Conservation (phyloP, 2,888 invertebrate genomes). For the Xanthia togata region DNA sequence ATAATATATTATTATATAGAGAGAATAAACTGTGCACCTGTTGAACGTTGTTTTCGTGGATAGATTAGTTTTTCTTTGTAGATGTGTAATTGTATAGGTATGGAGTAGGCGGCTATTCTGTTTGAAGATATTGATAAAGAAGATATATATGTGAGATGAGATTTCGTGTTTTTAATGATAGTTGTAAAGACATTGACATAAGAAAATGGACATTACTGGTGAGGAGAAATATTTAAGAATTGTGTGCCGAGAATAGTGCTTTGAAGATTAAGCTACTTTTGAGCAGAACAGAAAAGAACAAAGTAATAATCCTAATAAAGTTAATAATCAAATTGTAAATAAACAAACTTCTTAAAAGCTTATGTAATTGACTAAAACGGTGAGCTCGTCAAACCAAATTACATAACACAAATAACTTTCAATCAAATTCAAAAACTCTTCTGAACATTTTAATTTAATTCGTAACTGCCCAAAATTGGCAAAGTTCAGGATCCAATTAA, state of each 20-base stretch:
- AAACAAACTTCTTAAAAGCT: constrained; percentile 39
- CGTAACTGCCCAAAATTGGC: constrained; percentile 45
- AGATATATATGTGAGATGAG: background rate
- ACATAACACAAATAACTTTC: constrained; percentile 57
- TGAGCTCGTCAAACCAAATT: constrained; percentile 36
- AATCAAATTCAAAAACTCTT: constrained; percentile 57
- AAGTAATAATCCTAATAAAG: constrained; percentile 2
- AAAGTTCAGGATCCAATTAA: constrained; percentile 66
- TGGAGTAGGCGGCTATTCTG: background rate
- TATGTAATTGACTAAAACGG: constrained; percentile 49
- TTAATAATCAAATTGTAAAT: constrained; percentile 5
- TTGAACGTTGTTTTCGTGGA: background rate
- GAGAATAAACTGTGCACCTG: background rate
- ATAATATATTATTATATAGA: background rate
- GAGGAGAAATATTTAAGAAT: background rate
- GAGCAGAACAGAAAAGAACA: background rate
- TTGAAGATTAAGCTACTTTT: background rate
- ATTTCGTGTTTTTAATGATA: background rate
- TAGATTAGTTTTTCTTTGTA: constrained; percentile 13
- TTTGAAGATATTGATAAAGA: background rate
- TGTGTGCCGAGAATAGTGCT: background rate
- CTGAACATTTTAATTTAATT: constrained; percentile 68
- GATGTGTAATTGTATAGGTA: background rate
- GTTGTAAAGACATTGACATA: no score
- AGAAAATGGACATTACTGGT: background rate